Evolutionary conservation across 2,797 vertebrate species (phyloP), one percentile per base, ranked within the genome.

Genomic region (Odontamblyopus rebecca): DNA sequence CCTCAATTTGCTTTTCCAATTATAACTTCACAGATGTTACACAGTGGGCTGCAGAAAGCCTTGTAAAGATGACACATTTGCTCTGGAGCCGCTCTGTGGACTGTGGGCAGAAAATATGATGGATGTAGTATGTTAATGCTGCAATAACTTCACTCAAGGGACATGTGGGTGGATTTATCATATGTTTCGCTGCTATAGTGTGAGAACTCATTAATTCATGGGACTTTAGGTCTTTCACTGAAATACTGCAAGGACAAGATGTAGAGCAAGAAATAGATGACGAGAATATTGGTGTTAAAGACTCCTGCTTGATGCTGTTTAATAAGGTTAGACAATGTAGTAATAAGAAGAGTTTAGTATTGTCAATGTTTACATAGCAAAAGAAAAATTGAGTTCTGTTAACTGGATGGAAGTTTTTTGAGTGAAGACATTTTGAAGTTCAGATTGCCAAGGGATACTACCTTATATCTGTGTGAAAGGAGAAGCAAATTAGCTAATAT

Each of bases 141-240:
- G 61, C 27, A 29, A 44, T 27, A 63, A 29, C 72, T 44, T 73
- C 35, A 66, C 77, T 73, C 75, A 56, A 71, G 67, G 79, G 76
- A 75, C 64, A 35, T 26, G 82, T 79, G 77, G 88, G 85, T 80
- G 84, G 87, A 86, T 81, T 77, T 70, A 62, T 71, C 70, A 72
- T 74, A 66, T 82, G 73, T 77, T 78, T 82, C 72, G 59, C 64
- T 54, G 83, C 77, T 18, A 61, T 62, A 76, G 68, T 63, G 76
- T 76, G 63, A 75, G 75, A 15, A 41, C 71, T 82, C 38, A 41
- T 88, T 89, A 77, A 88, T 83, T 86, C 81, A 80, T 77, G 70
- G 73, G 68, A 77, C 75, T 77, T 79, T 79, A 69, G 75, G 68
- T 64, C 61, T 41, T 27, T 69, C 69, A 75, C 85, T 84, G 26